Conservation (phyloP, 2,888 invertebrate species). For the Panopea generosa region DNA sequence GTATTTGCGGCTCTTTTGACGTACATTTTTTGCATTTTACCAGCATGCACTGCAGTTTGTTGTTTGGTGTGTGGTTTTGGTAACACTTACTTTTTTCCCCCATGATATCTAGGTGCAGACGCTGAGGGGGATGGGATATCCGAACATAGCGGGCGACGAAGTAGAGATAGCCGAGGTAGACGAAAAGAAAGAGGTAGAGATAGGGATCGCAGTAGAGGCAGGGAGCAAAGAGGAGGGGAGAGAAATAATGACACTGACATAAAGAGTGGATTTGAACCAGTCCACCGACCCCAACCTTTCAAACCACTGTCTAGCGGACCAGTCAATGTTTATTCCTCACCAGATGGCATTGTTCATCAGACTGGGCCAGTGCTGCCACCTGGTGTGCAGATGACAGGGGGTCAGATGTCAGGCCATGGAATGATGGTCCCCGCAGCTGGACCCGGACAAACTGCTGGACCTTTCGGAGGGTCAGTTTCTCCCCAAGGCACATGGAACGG, state of each 20-base stretch:
- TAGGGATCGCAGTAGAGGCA: constrained; percentile 26
- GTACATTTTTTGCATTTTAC: too few species aligned
- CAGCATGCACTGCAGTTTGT: not conserved
- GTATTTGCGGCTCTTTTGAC: too few species aligned
- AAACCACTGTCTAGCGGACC: constrained; percentile 60
- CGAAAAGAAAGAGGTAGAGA: constrained; percentile 38
- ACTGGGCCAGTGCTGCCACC: constrained; percentile 9
- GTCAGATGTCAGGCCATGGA: constrained; percentile 27
- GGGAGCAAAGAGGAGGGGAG: constrained; percentile 8
- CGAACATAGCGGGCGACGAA: constrained; percentile 44
- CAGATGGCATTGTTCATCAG: constrained; percentile 36
- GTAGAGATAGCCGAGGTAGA: constrained; percentile 53
- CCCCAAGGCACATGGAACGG: too few species aligned
- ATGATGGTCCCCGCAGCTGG: constrained; percentile 5
- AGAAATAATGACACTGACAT: constrained; percentile 32
- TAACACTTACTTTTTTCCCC: constrained; percentile 27
- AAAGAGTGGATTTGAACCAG: constrained; percentile 75
- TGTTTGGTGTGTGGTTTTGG: constrained; percentile 31
- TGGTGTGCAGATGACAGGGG: constrained; percentile 39
- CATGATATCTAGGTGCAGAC: constrained; percentile 42
- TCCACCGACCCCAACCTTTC: constrained; percentile 68
- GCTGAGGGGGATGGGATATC: constrained; percentile 58
- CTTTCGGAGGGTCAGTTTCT: too few species aligned
- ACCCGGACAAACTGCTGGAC: not conserved
- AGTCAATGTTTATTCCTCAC: constrained; percentile 46